Evolutionary conservation across 2,113 vertebrate genomes (phyloP).

Genomic region (Lagopus muta): DNA sequence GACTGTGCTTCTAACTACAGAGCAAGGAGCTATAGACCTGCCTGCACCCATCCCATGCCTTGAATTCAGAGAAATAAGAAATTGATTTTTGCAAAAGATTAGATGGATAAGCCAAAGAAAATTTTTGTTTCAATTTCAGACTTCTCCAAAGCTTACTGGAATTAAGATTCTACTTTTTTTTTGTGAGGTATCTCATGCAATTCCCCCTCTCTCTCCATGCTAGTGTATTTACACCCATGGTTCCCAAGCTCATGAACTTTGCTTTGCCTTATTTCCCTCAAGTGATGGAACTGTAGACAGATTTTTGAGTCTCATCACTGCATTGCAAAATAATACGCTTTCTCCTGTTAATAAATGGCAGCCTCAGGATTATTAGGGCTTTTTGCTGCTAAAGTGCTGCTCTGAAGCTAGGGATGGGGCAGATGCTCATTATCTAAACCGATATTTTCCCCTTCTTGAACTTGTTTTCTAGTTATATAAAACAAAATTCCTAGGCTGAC

Average conservation of each 20-base stretch:
- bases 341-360: not conserved
- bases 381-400: not conserved
- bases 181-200: accelerated
- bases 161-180: not conserved
- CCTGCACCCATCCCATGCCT: accelerated
- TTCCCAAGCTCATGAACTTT: not conserved
- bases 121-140: not conserved
- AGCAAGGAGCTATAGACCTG: not conserved
- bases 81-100: not conserved
- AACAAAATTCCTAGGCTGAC: not conserved
- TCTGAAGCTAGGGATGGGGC: not conserved
- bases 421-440: not conserved
- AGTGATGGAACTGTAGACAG: not conserved
- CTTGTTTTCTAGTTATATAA: not conserved
- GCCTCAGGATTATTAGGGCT: not conserved
- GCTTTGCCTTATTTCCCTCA: not conserved
- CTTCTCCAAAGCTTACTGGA: not conserved
- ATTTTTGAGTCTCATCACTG: not conserved
- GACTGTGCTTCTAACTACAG: not conserved
- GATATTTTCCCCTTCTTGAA: not conserved
- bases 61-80: not conserved
- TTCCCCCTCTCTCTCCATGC: accelerated
- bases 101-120: not conserved
- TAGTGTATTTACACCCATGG: not conserved
- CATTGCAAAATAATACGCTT: not conserved